Evolutionary conservation across 1,140 invertebrate species (phyloP), one percentile per base, ranked within the genome.

Genomic region (Brachionus sp.): DNA sequence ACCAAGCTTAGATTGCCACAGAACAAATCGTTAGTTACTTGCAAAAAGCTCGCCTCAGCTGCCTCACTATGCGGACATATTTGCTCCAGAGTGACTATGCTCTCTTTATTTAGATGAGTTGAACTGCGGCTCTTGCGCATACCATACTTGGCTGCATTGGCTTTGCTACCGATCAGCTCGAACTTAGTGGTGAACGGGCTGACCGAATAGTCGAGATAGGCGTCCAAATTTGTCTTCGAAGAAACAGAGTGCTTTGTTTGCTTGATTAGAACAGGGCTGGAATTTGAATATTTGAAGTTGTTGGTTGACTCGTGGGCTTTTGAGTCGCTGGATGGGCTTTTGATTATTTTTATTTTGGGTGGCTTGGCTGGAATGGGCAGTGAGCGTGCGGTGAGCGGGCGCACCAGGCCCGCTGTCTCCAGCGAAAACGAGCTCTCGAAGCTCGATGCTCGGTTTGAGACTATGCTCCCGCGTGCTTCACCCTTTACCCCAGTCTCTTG

Each of bases 131-230:
- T 25, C 29, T 80, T 80, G 29, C 35, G 42, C 35, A 42, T 75
- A 10, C n/a, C n/a, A n/a, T n/a, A n/a, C n/a, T n/a, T n/a, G n/a
- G n/a, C n/a, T n/a, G n/a, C n/a, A n/a, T 29, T 80, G 42, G 25
- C 35, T 5, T 23, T 50, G 29, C 2, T n/a, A 46, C 50, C 50
- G 1, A 80, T 80, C 5, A 80, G 10, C 33, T 80, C 77, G 5
- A 37, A 80, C n/a, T 33, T 35, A 9, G 77, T 80, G 25, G 57
- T 80, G 50, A 80, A 80, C 10, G 77, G 77, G 12, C 77, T 80
- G 5, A 66, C 16, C 3, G 77, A 80, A 35, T 62, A 80, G 16
- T 80, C 77, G 5, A 80, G 44, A 80, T 39, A 80, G 9, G 50
- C 16, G 29, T 80, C 77, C 50, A 80, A 37, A 35, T 66, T 80